Conservation (phyloP, 2,797 vertebrate genomes). For the Acestrorhynchus altus region DNA sequence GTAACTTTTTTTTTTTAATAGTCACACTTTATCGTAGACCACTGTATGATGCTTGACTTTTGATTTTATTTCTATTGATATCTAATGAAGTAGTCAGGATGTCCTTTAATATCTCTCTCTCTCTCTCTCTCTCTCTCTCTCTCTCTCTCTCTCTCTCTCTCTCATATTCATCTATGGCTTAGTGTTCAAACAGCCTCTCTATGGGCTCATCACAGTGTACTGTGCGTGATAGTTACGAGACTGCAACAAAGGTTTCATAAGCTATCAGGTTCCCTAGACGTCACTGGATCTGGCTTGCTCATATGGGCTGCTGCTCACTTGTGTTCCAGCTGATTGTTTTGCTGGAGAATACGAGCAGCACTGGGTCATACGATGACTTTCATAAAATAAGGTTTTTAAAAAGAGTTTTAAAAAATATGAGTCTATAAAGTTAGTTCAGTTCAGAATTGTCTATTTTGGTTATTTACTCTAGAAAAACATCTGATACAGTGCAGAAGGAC, state of each 20-base stretch:
- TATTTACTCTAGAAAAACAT: conserved; percentile 28
- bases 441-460: conserved; percentile 18
- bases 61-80: no score
- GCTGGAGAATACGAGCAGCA: conserved; percentile 46
- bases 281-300: conserved; percentile 67
- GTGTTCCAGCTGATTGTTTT: conserved; percentile 68
- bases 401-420: no score
- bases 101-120: not conserved
- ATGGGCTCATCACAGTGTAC: conserved; percentile 68
- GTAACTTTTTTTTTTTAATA: no score
- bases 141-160: conserved; percentile 2
- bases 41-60: no score
- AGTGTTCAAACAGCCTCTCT: conserved; percentile 62
- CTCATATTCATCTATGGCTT: conserved; percentile 11
- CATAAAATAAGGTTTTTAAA: not conserved
- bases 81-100: no score
- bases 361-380: conserved; percentile 4
- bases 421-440: conserved; percentile 17
- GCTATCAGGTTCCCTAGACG: conserved; percentile 67
- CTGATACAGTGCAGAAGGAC: conserved; percentile 6
- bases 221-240: conserved; percentile 70
- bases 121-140: not conserved
- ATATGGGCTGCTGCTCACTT: conserved; percentile 15
- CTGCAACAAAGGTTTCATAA: conserved; percentile 68
- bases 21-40: no score